Evolutionary conservation across 2,888 invertebrate genomes (phyloP), one percentile per base, ranked within the genome.

Genomic region (Harpagoxenus sublaevis): DNA sequence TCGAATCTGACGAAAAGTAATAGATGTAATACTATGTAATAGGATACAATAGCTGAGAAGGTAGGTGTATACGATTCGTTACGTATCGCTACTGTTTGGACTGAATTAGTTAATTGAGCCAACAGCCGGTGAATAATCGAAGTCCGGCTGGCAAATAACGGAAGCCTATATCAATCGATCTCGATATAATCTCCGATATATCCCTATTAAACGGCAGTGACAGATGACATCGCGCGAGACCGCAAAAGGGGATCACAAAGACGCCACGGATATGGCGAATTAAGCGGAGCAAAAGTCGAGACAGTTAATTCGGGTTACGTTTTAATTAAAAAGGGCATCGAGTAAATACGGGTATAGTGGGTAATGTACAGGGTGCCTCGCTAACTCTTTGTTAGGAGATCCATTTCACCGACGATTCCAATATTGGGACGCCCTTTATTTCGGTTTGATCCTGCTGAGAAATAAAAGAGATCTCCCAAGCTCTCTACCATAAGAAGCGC

Each of bases 31-130:
- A 12, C 8, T 5, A 35, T 23, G 31, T 31, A 35, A 28, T 31
- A 12, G 3, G 35, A 35, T n/a, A 55, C 31, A 35, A 51, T 35
- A 51, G 35, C 42, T 23, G 23, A 23, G 55, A 39, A 53, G 39
- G 10, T 70, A 53, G 18, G 8, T 71, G 39, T 55, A 12, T 28
- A 39, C 15, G 71, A 73, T 70, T 68, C 51, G 31, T 31, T 28
- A 65, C 23, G 42, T 31, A 35, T 78, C 62, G n/a, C 74, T 51
- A 48, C 62, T 84, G 73, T 65, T 48, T 42, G 51, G 48, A 35
- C 70, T 35, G 63, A 73, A 84, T 65, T 85, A 77, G 71, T 45
- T 83, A 65, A 85, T 83, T 62, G 42, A 85, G 48, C 53, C 8
- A 39, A 51, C 39, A 53, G 39, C 55, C 28, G 31, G 18, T 15